Percentiles rank a stretch among this genome's conserved stretches.
phyloP scores from a whole-genome alignment of 2,113 vertebrate species.

The Rhynchopsitta pachyrhyncha region DNA sequence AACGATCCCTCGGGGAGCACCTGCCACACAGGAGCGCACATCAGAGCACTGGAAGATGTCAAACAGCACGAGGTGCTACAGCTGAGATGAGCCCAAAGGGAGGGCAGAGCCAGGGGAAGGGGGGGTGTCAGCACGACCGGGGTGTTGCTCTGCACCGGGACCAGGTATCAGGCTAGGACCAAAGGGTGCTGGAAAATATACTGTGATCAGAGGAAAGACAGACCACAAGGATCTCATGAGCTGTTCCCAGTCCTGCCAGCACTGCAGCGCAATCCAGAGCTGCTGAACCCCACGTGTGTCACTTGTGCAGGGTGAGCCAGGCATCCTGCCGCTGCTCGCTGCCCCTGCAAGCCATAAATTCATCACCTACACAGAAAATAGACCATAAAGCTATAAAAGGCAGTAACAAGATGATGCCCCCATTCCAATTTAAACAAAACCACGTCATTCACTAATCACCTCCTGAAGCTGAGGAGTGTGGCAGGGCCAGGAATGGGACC shows the following conservation, averaged over 20 bases:
- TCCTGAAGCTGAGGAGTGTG: background rate
- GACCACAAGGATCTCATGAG: background rate
- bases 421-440: background rate
- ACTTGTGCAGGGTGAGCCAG: background rate
- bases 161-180: background rate
- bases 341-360: background rate
- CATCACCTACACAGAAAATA: background rate
- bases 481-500: background rate
- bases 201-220: background rate
- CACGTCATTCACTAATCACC: background rate
- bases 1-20: conserved; percentile 90
- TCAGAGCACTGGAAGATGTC: background rate
- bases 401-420: background rate
- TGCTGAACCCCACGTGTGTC: fast-evolving
- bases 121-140: background rate
- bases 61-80: background rate
- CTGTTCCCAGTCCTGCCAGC: background rate
- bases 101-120: background rate
- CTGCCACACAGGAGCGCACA: conserved; percentile 59
- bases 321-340: background rate
- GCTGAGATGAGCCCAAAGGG: fast-evolving
- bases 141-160: fast-evolving
- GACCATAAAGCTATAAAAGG: background rate
- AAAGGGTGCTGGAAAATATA: background rate
- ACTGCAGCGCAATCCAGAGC: background rate